Evolutionary conservation across 2,113 vertebrate genomes (phyloP), one percentile per base, ranked within the genome.

Genomic region (Rhinolophus ferrumequinum): DNA sequence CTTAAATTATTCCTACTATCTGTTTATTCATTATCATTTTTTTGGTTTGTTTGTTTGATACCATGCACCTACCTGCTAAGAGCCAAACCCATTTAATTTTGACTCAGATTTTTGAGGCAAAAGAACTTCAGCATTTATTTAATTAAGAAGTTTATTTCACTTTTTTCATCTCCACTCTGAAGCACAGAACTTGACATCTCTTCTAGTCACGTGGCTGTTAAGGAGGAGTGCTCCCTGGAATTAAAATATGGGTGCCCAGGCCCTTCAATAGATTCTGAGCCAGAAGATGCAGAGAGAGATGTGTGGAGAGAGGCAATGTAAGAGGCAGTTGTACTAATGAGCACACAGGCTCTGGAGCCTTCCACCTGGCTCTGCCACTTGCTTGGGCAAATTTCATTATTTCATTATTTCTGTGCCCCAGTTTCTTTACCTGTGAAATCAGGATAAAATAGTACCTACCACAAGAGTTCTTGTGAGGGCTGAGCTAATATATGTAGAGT

Each of bases 51-150:
- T 73, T 41, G 72, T 97, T 95, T 88, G 60, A 33, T 80, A 94
- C 41, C 21, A 9, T 60, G 70, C n/a, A 95, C 1, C 93, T 97
- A 92, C 72, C 47, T 70, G 21, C 58, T 84, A 96, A 98, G 92
- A 97, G 90, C 94, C 70, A 94, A 72, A 87, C 75, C 35, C 7
- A 88, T 41, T 97, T 96, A 79, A 87, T 98, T 97, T 96, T 95
- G 64, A 90, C 94, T 95, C 72, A 89, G 86, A 92, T 50, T 95
- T 98, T 90, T 97, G 41, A 82, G 90, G 41, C 75, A 88, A 72
- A 97, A 96, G 97, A 95, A 79, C 60, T 96, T 64, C 82, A 97
- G 7, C 58, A 90, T 93, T 97, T 97, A 94, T 62, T 97, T 97
- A 94, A 69, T 96, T 97, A n/a, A 83, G 95, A 76, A 97, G 47